These are phyloP conservation scores for Campoletis sonorensis DNA, from an alignment of 1,140 invertebrate species.

Conservation along the genomic window DNA sequence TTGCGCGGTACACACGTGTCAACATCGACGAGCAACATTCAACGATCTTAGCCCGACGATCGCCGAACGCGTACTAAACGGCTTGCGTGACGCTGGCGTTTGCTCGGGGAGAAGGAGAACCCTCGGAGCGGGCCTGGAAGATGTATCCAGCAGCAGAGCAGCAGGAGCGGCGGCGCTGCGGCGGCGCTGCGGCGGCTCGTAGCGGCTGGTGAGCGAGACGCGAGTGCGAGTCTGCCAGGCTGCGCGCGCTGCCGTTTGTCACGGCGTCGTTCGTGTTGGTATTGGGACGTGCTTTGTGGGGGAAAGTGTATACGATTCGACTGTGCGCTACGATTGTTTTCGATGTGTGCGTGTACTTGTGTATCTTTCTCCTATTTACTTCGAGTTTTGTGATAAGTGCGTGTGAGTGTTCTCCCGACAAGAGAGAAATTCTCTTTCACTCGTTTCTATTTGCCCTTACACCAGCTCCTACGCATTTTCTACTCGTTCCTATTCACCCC, in stretches of 20 bases:
- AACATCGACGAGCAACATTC: neutral
- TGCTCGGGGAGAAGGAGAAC: constrained; percentile 30
- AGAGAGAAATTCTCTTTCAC: too few species aligned
- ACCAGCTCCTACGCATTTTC: too few species aligned
- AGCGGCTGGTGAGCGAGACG: neutral
- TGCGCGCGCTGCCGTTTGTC: constrained; percentile 1
- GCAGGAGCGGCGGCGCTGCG: neutral
- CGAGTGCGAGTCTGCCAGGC: neutral
- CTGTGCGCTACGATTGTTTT: neutral
- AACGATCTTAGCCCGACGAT: constrained; percentile 43
- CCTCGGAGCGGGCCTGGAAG: neutral
- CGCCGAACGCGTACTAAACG: constrained; percentile 60
- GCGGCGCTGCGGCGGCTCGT: constrained; percentile 4
- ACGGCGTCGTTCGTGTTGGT: neutral
- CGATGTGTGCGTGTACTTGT: neutral
- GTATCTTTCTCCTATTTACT: neutral
- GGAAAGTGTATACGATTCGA: neutral
- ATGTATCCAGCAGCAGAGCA: constrained; percentile 7
- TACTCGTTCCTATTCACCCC: too few species aligned
- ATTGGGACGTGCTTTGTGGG: neutral
- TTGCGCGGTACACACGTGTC: neutral
- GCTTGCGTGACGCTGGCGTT: constrained; percentile 30
- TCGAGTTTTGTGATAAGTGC: too few species aligned
- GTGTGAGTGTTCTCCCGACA: too few species aligned
- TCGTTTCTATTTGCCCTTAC: too few species aligned